Evolutionary conservation across 1,140 invertebrate genomes (phyloP).

Genomic region (Drosophila erecta): DNA sequence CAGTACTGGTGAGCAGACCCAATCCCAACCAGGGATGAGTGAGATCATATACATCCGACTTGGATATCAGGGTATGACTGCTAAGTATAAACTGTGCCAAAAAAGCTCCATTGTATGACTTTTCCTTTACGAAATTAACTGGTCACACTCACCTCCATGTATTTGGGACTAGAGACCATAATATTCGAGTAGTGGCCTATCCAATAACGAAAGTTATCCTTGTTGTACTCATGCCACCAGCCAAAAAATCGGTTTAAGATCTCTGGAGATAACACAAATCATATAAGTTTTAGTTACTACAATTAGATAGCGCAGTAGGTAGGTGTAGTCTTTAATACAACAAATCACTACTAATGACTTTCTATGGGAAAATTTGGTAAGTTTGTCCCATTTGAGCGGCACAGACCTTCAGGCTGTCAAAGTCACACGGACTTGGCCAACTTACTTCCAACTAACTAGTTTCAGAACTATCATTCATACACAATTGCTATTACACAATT

Average conservation of each 20-base stretch:
- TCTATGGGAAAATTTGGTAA: neutral
- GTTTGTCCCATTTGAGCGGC: neutral
- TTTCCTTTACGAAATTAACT: neutral
- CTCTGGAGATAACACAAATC: constrained; percentile 21
- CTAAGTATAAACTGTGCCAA: constrained; percentile 54
- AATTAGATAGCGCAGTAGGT: no score
- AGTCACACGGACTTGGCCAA: neutral
- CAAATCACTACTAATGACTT: neutral
- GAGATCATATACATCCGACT: constrained; percentile 81
- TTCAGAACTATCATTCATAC: neutral
- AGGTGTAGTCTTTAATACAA: no score
- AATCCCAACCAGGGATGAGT: constrained; percentile 84
- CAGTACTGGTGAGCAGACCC: constrained; percentile 81
- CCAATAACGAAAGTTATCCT: constrained; percentile 63
- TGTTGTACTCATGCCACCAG: constrained; percentile 61
- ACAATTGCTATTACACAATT: constrained; percentile 3
- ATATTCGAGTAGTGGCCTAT: constrained; percentile 67
- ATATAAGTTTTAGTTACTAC: neutral
- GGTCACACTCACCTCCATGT: constrained; percentile 60
- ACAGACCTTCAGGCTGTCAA: neutral
- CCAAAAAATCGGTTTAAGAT: constrained; percentile 63
- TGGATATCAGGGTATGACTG: constrained; percentile 62
- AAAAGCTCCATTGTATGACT: neutral
- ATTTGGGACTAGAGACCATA: constrained; percentile 62
- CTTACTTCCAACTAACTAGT: no score